A percentile compares a stretch with the other conserved stretches of the same genome.
phyloP scores from a whole-genome alignment of 2,888 invertebrate species.

The Tachina lurida region DNA sequence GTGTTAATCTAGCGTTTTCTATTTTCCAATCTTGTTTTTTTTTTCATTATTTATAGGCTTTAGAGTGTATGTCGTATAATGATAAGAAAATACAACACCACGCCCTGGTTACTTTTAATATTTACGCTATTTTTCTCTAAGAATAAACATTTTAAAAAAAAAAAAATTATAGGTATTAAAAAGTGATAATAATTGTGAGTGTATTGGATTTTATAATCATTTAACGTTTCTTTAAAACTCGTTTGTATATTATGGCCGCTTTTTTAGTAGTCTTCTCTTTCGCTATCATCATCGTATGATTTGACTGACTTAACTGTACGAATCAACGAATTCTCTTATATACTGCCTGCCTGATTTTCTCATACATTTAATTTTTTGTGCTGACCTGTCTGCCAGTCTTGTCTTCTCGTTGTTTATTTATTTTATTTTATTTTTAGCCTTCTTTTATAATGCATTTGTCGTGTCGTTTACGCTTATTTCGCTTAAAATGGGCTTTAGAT shows the following conservation, averaged over 20 bases:
- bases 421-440: conserved; percentile 7
- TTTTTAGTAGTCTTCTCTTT: conserved; percentile 59
- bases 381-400: conserved; percentile 54
- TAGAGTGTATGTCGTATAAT: conserved; percentile 16
- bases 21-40: not conserved
- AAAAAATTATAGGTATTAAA: conserved; percentile 26
- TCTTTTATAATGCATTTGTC: conserved; percentile 18
- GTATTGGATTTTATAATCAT: conserved; percentile 1
- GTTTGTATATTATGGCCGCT: conserved; percentile 27
- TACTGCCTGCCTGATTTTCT: conserved; percentile 58
- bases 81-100: conserved; percentile 32
- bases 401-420: conserved; percentile 48
- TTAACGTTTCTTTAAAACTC: conserved; percentile 14
- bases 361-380: conserved; percentile 48
- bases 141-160: conserved; percentile 28
- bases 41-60: conserved; percentile 11
- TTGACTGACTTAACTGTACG: conserved; percentile 28
- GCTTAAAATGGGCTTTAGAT: conserved; percentile 2
- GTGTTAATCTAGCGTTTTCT: conserved; percentile 30
- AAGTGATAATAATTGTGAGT: conserved; percentile 17
- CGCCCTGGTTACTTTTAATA: conserved; percentile 1
- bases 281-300: conserved; percentile 57
- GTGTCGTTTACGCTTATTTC: conserved; percentile 11
- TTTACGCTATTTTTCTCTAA: conserved; percentile 48
- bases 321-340: conserved; percentile 40